These are phyloP conservation scores for Sebastes fasciatus DNA, from an alignment of 2,113 vertebrate genomes.

Conservation along the genomic window DNA sequence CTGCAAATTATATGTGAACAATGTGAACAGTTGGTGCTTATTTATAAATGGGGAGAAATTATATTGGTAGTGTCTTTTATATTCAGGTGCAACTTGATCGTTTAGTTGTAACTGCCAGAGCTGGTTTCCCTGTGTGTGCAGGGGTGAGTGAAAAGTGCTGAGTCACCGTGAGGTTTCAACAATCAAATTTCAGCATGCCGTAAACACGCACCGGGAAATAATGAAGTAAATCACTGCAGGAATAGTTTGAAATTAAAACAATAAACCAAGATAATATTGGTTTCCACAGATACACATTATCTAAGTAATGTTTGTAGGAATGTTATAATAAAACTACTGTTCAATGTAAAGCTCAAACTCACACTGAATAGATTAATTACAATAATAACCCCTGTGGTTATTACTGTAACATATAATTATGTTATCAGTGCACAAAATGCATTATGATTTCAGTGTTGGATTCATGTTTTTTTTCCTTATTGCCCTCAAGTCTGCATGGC, in stretches of 20 bases:
- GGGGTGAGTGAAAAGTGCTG: constrained; percentile 48
- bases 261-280: neutral
- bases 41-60: neutral
- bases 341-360: neutral
- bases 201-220: neutral
- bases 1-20: neutral
- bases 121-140: constrained; percentile 6
- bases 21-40: neutral
- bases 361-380: neutral
- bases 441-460: neutral
- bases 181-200: neutral
- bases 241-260: neutral
- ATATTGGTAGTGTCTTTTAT: neutral
- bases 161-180: constrained; percentile 59
- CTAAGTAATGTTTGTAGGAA: neutral
- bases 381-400: neutral
- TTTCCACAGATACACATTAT: neutral
- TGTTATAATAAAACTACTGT: neutral
- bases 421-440: neutral
- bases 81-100: neutral
- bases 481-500: no score
- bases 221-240: neutral
- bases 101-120: neutral
- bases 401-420: no score
- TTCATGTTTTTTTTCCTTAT: neutral